Base-by-base conservation (phyloP, 2,797 vertebrate genomes). In the Sandelia bainsii region DNA sequence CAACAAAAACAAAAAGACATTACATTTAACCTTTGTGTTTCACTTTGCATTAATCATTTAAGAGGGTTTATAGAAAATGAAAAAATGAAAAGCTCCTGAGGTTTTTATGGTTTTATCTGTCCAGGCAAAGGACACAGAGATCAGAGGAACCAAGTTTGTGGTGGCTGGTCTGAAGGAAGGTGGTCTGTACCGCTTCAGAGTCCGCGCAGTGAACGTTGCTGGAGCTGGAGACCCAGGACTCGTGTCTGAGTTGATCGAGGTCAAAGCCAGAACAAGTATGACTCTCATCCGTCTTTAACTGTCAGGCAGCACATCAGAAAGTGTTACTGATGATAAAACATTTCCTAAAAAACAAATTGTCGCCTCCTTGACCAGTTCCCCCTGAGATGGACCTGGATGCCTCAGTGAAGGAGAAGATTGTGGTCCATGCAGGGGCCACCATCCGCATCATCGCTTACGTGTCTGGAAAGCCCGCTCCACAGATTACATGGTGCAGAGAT, bases 371-470 rank as follows among this genome's bases (percentile, higher is more conserved):
- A 50, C 23, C 62, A 99, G 98, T 98, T 91, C 74, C 93, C 81
- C 98, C 98, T 82, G 98, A 99, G 87, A 96, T 99, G 90, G 96
- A 97, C 81, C 93, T 99, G 73, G 98, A 99, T 62, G 97, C 98
- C 66, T 96, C 95, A 0, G 96, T 99, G 78, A 97, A 96, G 85
- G 98, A 99, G 82, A 98, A 95, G 93, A 98, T 99, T 60, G 96
- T 99, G 64, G 96, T 99, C 75, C 98, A 99, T 34, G 98, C 98
- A 19, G 98, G 98, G 19, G 98, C 87, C 16, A 97, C 98, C 75
- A 99, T 99, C 85, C 95, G 98, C 39, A 98, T 99, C 76, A 96
- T 99, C 19, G 98, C 98, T 23, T 99, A 99, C 19, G 96, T 99
- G 42, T 99, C 98, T 7, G 98, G 98, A 62, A 99, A 99, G 85